Evolutionary conservation across 2,888 invertebrate genomes (phyloP), one percentile per base, ranked within the genome.

Genomic region (Drosophila vallismaia): DNA sequence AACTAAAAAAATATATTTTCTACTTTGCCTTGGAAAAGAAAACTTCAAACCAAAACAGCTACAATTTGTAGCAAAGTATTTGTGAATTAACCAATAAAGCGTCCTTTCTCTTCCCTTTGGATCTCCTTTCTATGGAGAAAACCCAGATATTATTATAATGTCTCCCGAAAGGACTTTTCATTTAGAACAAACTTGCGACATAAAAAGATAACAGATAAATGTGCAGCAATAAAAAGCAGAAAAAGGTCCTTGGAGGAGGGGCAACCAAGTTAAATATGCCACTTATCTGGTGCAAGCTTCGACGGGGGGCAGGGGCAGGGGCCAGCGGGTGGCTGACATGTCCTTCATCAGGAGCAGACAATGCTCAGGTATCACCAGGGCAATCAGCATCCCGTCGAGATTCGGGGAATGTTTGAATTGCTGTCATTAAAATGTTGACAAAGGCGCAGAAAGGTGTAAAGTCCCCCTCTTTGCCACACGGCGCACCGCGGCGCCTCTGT

Each of bases 401-500:
- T 53, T 46, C 49, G 64, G 74, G 64, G 55, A 79, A 73, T 85
- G 59, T 76, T 73, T 88, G 88, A 86, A 86, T 88, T 79, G 87
- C 87, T 78, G 86, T 77, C 86, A 86, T 87, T 87, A 82, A 87
- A 87, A 87, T 81, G 86, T 81, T 87, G 86, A 83, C 79, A 88
- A 79, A 84, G 80, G 88, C 82, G 80, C 81, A 57, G 68, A 75
- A 78, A 86, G 85, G 86, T 86, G 86, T 86, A 88, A 86, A 77
- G 78, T 36, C 73, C 86, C 38, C 44, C 38, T 56, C 40, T 29
- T 63, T 44, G 42, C 38, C 38, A 31, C 36, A 10, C 28, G 24
- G 24, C 55, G 29, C 29, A 10, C n/a, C 40, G 8, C 28, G 24
- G 24, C 55, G 29, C 29, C 14, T 14, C 40, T n/a, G 14, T 44